phyloP scores from a whole-genome alignment of 1,140 invertebrate genomes.

The Oscheius sp. region DNA sequence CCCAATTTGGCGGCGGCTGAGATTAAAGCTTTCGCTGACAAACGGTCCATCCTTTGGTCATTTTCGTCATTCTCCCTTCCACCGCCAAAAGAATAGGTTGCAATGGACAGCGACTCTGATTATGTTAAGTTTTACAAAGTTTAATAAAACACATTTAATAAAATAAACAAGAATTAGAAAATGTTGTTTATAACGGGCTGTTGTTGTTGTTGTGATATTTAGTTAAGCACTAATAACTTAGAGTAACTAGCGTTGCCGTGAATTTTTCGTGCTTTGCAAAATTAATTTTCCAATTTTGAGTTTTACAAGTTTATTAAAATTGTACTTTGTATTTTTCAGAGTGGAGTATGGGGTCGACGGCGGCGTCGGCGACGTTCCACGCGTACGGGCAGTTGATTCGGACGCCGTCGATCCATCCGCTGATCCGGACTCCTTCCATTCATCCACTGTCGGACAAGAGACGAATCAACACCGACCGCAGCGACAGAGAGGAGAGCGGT shows the following conservation, averaged over 20 bases:
- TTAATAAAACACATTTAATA: neutral
- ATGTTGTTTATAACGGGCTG: neutral
- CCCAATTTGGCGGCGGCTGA: too few relatives aligned
- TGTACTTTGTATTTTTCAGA: neutral
- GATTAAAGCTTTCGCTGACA: too few relatives aligned
- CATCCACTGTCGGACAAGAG: neutral
- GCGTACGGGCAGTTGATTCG: conserved; percentile 31
- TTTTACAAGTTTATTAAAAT: too few relatives aligned
- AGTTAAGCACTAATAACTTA: too few relatives aligned
- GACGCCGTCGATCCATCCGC: conserved; percentile 32
- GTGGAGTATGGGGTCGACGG: conserved; percentile 26
- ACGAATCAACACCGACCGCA: neutral
- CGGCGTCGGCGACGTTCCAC: conserved; percentile 29
- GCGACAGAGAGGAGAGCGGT: neutral
- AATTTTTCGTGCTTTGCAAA: too few relatives aligned
- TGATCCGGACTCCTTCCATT: conserved; percentile 12
- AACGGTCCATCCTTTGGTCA: neutral
- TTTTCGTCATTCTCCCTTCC: neutral
- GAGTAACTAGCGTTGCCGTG: too few relatives aligned
- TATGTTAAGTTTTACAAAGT: neutral
- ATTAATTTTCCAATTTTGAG: too few relatives aligned
- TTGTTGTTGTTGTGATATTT: too few relatives aligned
- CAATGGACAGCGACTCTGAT: neutral
- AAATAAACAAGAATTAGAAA: neutral
- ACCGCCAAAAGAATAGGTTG: neutral